Base-by-base conservation (phyloP, 2,888 invertebrate species). In the Eilema depressum region DNA sequence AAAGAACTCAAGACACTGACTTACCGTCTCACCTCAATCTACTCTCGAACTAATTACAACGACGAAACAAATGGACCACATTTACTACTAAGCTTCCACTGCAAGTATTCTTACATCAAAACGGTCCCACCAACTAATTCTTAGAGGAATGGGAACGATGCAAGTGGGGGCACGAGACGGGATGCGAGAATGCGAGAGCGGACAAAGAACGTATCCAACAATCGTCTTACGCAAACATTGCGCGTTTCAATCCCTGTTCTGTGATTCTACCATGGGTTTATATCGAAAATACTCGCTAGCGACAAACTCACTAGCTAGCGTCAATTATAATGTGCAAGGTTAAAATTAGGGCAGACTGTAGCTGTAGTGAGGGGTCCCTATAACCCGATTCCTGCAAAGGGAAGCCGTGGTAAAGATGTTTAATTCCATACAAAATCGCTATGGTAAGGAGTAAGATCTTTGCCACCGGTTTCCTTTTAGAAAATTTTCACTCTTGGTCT, bases 171-270 rank as follows among this genome's bases (percentile, higher is more conserved):
- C 69, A 53, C 73, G 73, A 66, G 73, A 62, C 66, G 47, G 66
- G 61, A 68, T 59, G 53, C 60, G 26, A 14, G 69, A 33, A 66
- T 53, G 65, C 67, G 67, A 69, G 66, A 28, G 57, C 64, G 74
- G 71, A 81, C 82, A 84, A 83, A 83, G 82, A 82, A 66, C 76
- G 66, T 66, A 73, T 62, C 71, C 75, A 75, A 86, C 87, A 87
- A 86, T 86, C 81, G 83, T 74, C 82, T 85, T 83, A 83, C 78
- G 81, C 79, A 84, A 86, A 86, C 86, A 86, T 75, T 71, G 75
- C 69, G 63, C 71, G 83, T 79, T 86, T 82, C 80, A 83, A 80
- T 76, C 78, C 63, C 26, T 68, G 37, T 62, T 69, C 64, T 25
- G 33, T 8, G 20, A 41, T 4, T 17, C 14, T 41, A 41, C 41